Conservation (phyloP, 2,797 vertebrate genomes). For the Lemur catta region DNA sequence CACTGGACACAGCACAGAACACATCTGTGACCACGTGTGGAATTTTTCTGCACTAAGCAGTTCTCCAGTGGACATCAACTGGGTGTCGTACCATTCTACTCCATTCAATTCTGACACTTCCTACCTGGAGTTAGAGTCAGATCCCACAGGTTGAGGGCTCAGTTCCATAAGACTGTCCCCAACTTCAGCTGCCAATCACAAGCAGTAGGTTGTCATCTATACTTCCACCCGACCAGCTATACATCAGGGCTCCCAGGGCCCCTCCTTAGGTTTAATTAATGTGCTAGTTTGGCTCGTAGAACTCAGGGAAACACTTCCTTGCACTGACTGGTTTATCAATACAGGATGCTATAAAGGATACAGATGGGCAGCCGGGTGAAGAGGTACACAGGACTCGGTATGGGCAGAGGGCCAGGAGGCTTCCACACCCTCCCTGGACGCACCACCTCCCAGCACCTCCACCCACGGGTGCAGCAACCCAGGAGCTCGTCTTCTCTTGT, state of each 20-base stretch:
- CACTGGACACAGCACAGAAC: background rate
- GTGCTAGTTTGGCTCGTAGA: background rate
- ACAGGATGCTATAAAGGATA: background rate
- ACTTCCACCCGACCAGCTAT: background rate
- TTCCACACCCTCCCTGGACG: fast-evolving
- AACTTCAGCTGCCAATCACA: background rate
- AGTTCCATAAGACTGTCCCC: background rate
- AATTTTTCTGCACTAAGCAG: background rate
- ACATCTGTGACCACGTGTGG: background rate
- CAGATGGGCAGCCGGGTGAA: background rate
- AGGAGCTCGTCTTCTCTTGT: background rate
- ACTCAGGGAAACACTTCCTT: background rate
- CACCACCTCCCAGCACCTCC: background rate
- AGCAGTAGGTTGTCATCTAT: background rate
- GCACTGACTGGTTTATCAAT: too few relatives aligned
- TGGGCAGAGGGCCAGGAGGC: fast-evolving
- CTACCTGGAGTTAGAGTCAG: background rate
- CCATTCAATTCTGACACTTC: background rate
- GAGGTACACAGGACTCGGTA: fast-evolving
- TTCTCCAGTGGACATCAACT: background rate
- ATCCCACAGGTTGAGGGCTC: too few relatives aligned
- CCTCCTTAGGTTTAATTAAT: background rate
- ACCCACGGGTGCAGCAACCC: background rate
- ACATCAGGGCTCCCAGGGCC: background rate
- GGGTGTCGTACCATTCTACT: background rate